Conservation (phyloP, 2,797 vertebrate species). For the Premnoplex brunnescens region DNA sequence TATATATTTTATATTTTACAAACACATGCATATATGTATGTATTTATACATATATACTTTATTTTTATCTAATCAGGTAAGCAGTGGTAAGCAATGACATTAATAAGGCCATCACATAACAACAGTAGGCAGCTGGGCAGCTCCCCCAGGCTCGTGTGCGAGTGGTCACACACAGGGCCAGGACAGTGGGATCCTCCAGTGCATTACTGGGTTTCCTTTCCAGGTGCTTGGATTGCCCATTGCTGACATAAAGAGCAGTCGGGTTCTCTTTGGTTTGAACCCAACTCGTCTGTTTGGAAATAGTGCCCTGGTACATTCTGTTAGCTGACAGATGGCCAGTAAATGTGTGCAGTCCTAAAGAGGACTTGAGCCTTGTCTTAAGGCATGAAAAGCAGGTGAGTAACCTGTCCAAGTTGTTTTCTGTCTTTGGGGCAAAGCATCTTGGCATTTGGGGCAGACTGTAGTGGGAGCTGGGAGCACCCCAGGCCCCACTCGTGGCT, state of each 20-base stretch:
- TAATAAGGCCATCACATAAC: neutral
- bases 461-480: neutral
- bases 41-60: neutral
- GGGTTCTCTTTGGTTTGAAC: neutral
- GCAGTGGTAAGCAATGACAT: neutral
- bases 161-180: neutral
- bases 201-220: neutral
- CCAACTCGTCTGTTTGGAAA: neutral
- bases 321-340: neutral
- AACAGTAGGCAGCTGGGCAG: neutral
- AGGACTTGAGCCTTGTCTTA: neutral
- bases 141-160: rapidly evolving
- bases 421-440: neutral
- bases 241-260: neutral
- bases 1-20: neutral
- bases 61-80: neutral
- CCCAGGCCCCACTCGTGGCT: rapidly evolving
- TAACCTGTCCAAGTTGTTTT: neutral
- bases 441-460: neutral
- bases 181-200: neutral
- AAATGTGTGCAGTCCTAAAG: neutral
- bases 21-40: neutral
- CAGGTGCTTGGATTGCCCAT: neutral
- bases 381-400: neutral
- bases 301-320: neutral